Base-by-base conservation (phyloP, 1,140 invertebrate genomes). In the Megalonaias nervosa region DNA sequence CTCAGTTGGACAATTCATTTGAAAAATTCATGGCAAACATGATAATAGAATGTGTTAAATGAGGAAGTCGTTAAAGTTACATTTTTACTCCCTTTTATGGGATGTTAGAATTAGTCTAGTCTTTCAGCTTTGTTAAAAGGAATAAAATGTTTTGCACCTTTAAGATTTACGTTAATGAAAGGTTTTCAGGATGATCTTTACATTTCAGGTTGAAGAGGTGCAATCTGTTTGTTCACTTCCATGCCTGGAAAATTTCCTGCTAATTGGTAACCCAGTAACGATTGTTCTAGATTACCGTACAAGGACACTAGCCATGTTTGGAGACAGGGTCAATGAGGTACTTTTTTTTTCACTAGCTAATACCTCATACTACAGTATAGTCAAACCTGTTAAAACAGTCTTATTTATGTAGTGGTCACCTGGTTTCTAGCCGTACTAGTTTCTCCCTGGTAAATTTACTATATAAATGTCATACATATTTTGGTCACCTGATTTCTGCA, bases 221-320 rank as follows among this genome's bases (percentile, higher is more conserved):
- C 93, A 94, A 70, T 91, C 95, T 89, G 93, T 98, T 23, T 94
- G 95, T 26, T 93, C 93, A 80, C 90, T 99, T 16, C 97, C 97
- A 0, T 95, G 96, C 87, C 91, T 99, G 69, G 97, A 98, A 87
- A 93, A 95, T 89, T 90, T 99, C 13, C 93, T 94, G 83, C 91
- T 99, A 19, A 95, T 94, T 19, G 97, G 96, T 0, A 99, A 99
- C 92, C 95, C 96, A 59, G 94, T 99, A 0, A 95, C 96, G 0
- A 94, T 94, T 6, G 93, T 94, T 59, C 93, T 96, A 81, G 97
- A 99, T 91, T 99, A 98, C 89, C 93, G 97, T 86, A 95, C 97
- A 0, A 96, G 96, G 88, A 95, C 97, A 0, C 92, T 99, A 70
- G 95, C 87, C 21, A 82, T 89, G 79, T 91, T 90, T 84, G 86